Evolutionary conservation across 2,888 invertebrate genomes (phyloP).

Genomic region (Asteroscopus sphinx): DNA sequence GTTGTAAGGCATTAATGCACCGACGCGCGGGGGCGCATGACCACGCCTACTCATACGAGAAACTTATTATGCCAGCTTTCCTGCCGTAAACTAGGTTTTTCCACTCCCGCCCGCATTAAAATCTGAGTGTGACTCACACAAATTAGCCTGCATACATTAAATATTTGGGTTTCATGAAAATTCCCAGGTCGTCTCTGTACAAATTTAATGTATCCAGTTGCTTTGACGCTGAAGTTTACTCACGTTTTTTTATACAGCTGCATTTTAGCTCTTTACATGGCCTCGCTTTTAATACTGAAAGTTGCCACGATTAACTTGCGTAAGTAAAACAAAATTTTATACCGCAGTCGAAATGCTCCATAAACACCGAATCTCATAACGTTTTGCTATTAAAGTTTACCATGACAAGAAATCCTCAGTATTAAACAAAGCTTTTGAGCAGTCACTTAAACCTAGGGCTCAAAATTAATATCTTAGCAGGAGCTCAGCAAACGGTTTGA

Average conservation of each 20-base stretch:
- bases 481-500: slow-evolving; percentile 38
- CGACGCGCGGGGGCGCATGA: slow-evolving; percentile 74
- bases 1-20: slow-evolving; percentile 84
- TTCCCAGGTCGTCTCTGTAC: slow-evolving; percentile 15
- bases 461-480: slow-evolving; percentile 46
- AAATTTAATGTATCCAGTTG: slow-evolving; percentile 4
- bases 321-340: slow-evolving; percentile 23
- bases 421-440: slow-evolving; percentile 38
- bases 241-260: slow-evolving; percentile 26
- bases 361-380: slow-evolving; percentile 34
- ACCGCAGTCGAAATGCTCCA: slow-evolving; percentile 26
- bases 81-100: slow-evolving; percentile 53
- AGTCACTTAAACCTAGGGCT: slow-evolving; percentile 34
- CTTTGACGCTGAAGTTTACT: slow-evolving; percentile 37
- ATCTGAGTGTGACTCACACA: slow-evolving; percentile 64
- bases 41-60: slow-evolving; percentile 69
- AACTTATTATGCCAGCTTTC: slow-evolving; percentile 65
- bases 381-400: slow-evolving; percentile 42
- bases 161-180: slow-evolving; percentile 42
- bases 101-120: slow-evolving; percentile 56
- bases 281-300: slow-evolving; percentile 26
- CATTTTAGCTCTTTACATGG: slow-evolving; percentile 24
- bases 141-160: slow-evolving; percentile 65
- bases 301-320: slow-evolving; percentile 33
- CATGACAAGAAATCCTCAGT: slow-evolving; percentile 20